Evolutionary conservation across 2,888 invertebrate genomes (phyloP).

Genomic region (Idaea aversata): DNA sequence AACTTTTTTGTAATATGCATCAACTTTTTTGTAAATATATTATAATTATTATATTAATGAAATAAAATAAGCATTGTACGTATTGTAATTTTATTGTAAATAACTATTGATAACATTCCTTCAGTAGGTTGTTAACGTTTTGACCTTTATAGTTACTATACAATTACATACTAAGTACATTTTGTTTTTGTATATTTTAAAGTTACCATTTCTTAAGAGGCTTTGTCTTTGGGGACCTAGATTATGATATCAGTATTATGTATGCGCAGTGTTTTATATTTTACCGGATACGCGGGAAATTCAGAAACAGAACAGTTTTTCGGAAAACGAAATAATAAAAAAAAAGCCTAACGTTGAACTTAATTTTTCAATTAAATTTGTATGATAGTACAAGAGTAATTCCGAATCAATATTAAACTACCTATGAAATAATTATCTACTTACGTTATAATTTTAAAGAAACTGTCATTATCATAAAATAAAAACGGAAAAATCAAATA

Average conservation of each 20-base stretch:
- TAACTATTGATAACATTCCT: conserved; percentile 56
- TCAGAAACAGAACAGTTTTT: no score
- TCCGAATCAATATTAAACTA: no score
- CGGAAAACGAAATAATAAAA: no score
- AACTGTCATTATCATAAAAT: no score
- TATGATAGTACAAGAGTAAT: no score
- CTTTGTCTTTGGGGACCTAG: conserved; percentile 39
- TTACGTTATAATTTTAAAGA: no score
- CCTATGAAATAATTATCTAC: no score
- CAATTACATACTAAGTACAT: conserved; percentile 41
- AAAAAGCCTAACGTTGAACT: no score
- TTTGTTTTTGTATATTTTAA: conserved; percentile 50
- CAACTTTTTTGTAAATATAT: not conserved
- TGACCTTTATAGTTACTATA: conserved; percentile 53
- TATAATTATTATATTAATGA: conserved; percentile 2
- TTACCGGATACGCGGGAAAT: no score
- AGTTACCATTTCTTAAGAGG: conserved; percentile 66
- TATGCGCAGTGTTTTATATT: no score
- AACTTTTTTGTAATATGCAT: conserved; percentile 1
- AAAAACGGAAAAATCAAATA: no score
- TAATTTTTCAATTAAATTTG: no score
- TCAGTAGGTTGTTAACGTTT: conserved; percentile 60
- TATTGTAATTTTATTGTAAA: conserved; percentile 30
- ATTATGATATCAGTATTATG: not conserved
- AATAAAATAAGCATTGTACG: conserved; percentile 45